phyloP scores from a whole-genome alignment of 2,797 vertebrate genomes.

The Lutjanus argentimaculatus region DNA sequence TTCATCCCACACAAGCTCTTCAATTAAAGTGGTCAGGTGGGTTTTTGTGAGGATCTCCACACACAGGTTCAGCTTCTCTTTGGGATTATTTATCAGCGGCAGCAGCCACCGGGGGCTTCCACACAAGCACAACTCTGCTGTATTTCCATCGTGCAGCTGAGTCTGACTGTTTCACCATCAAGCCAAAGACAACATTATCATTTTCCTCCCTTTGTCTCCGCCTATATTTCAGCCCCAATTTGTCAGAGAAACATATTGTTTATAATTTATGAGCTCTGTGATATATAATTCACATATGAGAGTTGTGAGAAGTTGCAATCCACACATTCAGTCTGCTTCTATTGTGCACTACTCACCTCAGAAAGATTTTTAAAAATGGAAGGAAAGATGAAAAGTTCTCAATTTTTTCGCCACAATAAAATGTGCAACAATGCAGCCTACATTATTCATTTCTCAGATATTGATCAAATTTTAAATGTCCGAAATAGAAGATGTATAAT shows the following conservation, averaged over 20 bases:
- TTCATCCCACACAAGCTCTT: constrained; percentile 40
- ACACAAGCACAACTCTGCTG: neutral
- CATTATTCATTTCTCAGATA: neutral
- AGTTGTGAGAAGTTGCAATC: neutral
- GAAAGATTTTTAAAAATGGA: neutral
- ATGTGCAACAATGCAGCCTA: neutral
- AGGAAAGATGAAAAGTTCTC: neutral
- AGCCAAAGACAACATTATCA: neutral
- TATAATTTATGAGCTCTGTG: neutral
- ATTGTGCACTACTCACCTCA: neutral
- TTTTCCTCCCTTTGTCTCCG: neutral
- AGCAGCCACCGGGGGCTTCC: neutral
- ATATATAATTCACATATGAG: neutral
- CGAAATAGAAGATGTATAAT: neutral
- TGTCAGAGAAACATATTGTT: neutral
- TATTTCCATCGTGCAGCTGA: neutral
- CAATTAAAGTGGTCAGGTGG: constrained; percentile 28
- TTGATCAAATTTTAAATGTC: neutral
- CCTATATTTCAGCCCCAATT: neutral
- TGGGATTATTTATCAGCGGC: constrained; percentile 29
- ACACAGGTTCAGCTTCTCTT: neutral
- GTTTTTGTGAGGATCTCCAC: constrained; percentile 11
- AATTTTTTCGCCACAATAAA: neutral
- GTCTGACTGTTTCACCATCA: neutral
- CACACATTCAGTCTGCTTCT: neutral